Evolutionary conservation across 2,113 vertebrate species (phyloP).

Genomic region (Syngnathus typhle): DNA sequence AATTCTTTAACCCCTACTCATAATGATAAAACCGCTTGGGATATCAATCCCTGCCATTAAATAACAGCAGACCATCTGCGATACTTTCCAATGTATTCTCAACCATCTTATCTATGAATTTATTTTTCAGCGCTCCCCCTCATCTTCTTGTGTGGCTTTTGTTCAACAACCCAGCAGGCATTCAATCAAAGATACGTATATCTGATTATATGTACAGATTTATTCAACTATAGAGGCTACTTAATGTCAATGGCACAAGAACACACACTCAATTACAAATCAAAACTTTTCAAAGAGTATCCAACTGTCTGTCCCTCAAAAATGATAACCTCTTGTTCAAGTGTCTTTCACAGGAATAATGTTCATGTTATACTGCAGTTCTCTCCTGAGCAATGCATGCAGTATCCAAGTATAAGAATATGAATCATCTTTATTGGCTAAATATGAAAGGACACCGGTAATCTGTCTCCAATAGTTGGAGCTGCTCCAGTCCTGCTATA

Average conservation of each 20-base stretch:
- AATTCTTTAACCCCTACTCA: no score
- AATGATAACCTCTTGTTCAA: background rate
- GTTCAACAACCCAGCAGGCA: slow-evolving; percentile 5
- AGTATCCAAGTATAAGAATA: no score
- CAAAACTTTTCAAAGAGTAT: no score
- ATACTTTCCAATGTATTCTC: background rate
- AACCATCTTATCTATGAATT: slow-evolving; percentile 5
- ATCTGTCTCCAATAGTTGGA: no score
- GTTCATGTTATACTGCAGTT: no score
- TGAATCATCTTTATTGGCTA: no score
- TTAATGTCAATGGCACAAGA: slow-evolving; percentile 36
- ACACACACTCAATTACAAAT: slow-evolving; percentile 1
- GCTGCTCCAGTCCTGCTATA: no score
- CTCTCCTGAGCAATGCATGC: no score
- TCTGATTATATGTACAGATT: slow-evolving; percentile 29
- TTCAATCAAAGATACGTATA: slow-evolving; percentile 40
- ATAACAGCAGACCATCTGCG: no score
- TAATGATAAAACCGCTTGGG: no score
- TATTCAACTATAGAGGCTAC: slow-evolving; percentile 25
- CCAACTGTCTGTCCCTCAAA: slow-evolving; percentile 1
- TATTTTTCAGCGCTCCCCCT: slow-evolving; percentile 19
- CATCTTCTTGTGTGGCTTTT: background rate
- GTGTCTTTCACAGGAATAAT: background rate
- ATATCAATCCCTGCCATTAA: no score
- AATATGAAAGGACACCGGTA: no score